Base-by-base conservation (phyloP, 2,797 vertebrate species). In the Natrix natrix region DNA sequence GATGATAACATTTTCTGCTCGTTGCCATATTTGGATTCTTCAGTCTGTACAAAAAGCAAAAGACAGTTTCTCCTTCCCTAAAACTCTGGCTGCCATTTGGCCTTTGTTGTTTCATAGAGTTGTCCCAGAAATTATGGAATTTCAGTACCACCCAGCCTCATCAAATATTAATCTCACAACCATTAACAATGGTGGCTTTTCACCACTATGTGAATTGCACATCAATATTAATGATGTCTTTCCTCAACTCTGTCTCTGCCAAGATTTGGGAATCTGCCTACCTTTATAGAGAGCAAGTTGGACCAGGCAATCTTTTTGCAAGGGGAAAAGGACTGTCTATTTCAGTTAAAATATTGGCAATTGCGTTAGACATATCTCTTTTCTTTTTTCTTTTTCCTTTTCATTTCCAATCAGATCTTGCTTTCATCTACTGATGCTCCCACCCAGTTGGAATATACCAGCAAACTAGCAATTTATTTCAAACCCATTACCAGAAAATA, bases 211-310 rank as follows among this genome's bases (percentile, higher is more conserved):
- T 94, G 96, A 97, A 97, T 97, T 96, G 94, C 88, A 55, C 94
- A 97, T 97, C 96, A 97, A 97, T 97, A 97, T 97, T 97, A 97
- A 97, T 96, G 96, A 96, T 95, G 94, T 56, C 93, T 96, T 97
- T 94, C 94, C 95, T 95, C 87, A 89, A 86, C 89, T 93, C 92
- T 92, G 90, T 88, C 16, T 91, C 92, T 95, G 95, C 96, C 96
- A 96, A 91, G 87, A 94, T 96, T 96, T 96, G 94, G 95, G n/a
- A 93, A 91, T 91, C 95, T 66, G 91, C 95, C 95, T 95, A 69
- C 90, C 91, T 95, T 95, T 92, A 88, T 63, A 91, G 92, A 94
- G 93, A 93, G 95, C 96, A 96, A 91, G 90, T 48, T 74, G 93
- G 88, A 95, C 91, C 52, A 88, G 91, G 91, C 93, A 94, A 74